phyloP scores from a whole-genome alignment of 2,113 vertebrate species.

The Microcebus murinus region DNA sequence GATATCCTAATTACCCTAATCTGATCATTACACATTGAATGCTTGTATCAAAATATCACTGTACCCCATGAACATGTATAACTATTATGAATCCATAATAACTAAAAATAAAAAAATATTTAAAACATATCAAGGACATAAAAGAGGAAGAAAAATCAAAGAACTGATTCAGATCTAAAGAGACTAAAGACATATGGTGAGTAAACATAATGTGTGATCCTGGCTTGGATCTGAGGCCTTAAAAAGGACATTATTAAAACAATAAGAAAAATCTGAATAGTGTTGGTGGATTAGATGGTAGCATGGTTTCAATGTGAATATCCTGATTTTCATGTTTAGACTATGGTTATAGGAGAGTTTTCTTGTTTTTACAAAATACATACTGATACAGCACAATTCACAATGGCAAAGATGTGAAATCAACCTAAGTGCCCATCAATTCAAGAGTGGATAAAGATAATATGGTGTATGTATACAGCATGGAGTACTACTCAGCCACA shows the following conservation, averaged over 20 bases:
- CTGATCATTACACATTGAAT: too few species aligned
- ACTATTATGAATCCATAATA: too few species aligned
- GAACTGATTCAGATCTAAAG: background rate
- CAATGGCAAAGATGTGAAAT: too few species aligned
- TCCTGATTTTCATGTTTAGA: background rate
- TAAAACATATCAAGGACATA: background rate
- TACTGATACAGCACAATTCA: too few species aligned
- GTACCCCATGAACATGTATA: too few species aligned
- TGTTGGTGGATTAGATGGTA: background rate
- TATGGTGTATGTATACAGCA: too few species aligned
- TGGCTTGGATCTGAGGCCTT: background rate
- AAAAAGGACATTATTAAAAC: background rate
- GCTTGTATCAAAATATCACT: too few species aligned
- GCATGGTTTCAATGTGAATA: background rate
- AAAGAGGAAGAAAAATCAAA: background rate
- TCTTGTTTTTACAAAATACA: background rate
- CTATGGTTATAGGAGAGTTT: background rate
- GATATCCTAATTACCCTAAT: too few species aligned
- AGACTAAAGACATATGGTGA: background rate
- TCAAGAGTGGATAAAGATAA: too few species aligned
- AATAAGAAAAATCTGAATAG: background rate
- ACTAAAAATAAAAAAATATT: too few species aligned
- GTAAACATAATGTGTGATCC: background rate
- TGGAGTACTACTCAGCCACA: too few species aligned
- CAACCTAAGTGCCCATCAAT: too few species aligned